Evolutionary conservation across 2,797 vertebrate genomes (phyloP).

Genomic region (Sciurus vulgaris): DNA sequence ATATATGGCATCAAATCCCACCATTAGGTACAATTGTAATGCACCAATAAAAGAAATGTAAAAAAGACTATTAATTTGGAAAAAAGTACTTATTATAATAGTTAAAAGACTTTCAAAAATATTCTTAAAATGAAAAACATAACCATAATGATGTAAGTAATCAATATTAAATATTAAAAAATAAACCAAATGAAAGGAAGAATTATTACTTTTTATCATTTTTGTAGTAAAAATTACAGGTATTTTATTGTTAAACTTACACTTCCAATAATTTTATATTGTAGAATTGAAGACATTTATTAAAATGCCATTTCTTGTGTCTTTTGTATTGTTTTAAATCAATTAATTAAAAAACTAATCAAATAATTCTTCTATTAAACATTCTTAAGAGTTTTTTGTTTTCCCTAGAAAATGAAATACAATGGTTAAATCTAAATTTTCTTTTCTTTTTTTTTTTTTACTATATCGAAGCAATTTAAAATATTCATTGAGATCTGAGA

Average conservation of each 20-base stretch:
- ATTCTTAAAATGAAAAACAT: neutral
- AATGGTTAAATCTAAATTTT: neutral
- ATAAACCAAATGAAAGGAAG: neutral
- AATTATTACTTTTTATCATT: neutral
- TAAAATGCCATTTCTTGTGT: neutral
- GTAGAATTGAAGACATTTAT: neutral
- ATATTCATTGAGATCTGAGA: neutral
- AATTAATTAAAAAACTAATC: too few relatives aligned
- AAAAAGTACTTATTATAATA: neutral
- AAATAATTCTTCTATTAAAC: neutral
- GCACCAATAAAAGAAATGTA: too few relatives aligned
- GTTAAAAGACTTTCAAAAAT: neutral
- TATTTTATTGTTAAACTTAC: neutral
- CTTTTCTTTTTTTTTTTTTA: slow-evolving; percentile 35
- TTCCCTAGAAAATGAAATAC: neutral
- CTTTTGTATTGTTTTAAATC: slow-evolving; percentile 25
- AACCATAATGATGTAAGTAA: neutral
- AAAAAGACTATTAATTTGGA: neutral
- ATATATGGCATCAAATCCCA: too few relatives aligned
- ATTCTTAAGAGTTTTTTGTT: slow-evolving; percentile 11
- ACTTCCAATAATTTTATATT: neutral
- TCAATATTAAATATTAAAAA: neutral
- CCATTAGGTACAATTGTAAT: too few relatives aligned
- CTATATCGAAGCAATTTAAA: slow-evolving; percentile 8
- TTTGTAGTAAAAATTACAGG: neutral